A percentile compares a stretch with the other conserved stretches of the same genome.
phyloP scores from a whole-genome alignment of 1,140 invertebrate species.

The Aphelenchoides besseyi region DNA sequence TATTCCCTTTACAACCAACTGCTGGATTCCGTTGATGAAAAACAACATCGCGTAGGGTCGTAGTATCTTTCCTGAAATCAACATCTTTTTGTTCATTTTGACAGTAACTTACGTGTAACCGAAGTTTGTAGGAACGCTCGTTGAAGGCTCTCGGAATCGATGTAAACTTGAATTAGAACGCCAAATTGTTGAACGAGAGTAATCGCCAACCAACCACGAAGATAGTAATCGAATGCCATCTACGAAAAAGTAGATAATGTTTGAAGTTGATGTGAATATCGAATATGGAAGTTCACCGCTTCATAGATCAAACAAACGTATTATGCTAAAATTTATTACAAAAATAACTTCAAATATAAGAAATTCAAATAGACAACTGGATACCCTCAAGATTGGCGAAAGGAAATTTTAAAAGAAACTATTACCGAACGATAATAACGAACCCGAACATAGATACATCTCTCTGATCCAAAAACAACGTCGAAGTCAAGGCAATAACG shows the following conservation, averaged over 20 bases:
- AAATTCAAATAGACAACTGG: background rate
- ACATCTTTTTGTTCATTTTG: constrained; percentile 9
- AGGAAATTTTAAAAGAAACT: no score
- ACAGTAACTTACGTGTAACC: background rate
- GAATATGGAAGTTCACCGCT: background rate
- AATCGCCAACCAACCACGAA: constrained; percentile 35
- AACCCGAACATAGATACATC: no score
- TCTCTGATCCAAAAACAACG: no score
- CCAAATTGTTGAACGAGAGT: constrained; percentile 30
- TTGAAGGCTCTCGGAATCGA: constrained; percentile 28
- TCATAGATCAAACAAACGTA: constrained; percentile 7
- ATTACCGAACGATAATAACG: no score
- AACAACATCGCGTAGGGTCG: constrained; percentile 22
- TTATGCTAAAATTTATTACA: background rate
- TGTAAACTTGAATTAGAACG: constrained; percentile 20
- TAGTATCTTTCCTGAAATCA: constrained; percentile 4
- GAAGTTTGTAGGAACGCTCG: background rate
- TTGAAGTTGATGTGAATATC: background rate
- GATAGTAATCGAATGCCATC: constrained; percentile 27
- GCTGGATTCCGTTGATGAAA: constrained; percentile 5
- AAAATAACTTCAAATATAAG: background rate
- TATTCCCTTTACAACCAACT: constrained; percentile 18
- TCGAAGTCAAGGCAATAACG: no score
- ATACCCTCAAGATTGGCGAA: background rate
- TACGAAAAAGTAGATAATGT: background rate